A percentile compares a stretch with the other conserved stretches of the same genome.
Conservation (phyloP, 2,113 vertebrate species). For the Tylochromis polylepis region DNA sequence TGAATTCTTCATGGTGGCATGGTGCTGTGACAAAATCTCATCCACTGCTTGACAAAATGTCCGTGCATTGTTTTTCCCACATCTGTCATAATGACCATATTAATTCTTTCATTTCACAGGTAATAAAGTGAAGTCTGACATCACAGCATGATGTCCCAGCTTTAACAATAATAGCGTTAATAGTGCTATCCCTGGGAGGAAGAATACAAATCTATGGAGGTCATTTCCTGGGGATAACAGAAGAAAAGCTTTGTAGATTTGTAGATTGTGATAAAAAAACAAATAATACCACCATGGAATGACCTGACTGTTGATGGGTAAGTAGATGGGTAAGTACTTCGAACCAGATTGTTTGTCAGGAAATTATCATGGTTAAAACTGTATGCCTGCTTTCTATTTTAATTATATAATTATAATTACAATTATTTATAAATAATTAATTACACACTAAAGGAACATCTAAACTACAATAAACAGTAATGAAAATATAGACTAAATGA, state of each 20-base stretch:
- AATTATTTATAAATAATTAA: neutral
- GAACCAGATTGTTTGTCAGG: neutral
- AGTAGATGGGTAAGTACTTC: neutral
- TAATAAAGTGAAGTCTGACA: slow-evolving; percentile 66
- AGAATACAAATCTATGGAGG: neutral
- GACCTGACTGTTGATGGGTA: neutral
- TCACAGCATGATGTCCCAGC: slow-evolving; percentile 33
- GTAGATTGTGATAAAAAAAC: neutral
- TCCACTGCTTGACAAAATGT: slow-evolving; percentile 7
- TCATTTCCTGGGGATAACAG: neutral
- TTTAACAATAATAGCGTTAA: slow-evolving; percentile 40
- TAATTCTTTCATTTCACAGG: slow-evolving; percentile 74
- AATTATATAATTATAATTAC: neutral
- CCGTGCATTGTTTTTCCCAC: slow-evolving; percentile 12
- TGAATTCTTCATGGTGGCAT: slow-evolving; percentile 28
- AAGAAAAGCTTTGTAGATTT: neutral
- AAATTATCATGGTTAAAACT: neutral
- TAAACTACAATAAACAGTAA: neutral
- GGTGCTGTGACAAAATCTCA: slow-evolving; percentile 17
- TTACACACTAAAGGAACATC: neutral
- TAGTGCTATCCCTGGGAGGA: neutral
- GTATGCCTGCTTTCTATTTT: neutral
- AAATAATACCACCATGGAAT: neutral
- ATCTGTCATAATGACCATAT: slow-evolving; percentile 58
- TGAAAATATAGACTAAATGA: neutral